Evolutionary conservation across 2,888 invertebrate species (phyloP).

Genomic region (Globia sparganii): DNA sequence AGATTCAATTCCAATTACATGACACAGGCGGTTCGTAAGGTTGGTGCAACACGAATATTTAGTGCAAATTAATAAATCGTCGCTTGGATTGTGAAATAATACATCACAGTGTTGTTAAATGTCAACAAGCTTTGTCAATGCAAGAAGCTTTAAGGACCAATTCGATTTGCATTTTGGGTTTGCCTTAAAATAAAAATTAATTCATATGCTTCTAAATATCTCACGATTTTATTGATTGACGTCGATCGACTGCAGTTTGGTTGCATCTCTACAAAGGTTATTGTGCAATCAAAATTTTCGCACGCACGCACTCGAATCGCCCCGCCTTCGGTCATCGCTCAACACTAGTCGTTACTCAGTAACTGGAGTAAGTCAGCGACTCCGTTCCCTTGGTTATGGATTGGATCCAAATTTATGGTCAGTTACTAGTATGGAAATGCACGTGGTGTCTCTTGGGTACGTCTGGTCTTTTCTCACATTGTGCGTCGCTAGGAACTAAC

Average conservation of each 20-base stretch:
- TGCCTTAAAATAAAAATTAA: neutral
- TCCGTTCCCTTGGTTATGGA: conserved; percentile 81
- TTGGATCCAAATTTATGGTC: conserved; percentile 87
- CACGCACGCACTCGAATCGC: neutral
- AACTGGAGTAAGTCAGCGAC: conserved; percentile 77
- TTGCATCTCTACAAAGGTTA: neutral
- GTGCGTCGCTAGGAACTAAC: conserved; percentile 60
- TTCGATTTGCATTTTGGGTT: neutral
- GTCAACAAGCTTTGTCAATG: too few species aligned
- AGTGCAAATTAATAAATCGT: neutral
- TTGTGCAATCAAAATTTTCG: neutral
- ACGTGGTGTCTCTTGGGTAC: conserved; percentile 79
- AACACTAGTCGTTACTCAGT: conserved; percentile 61
- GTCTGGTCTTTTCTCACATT: conserved; percentile 75
- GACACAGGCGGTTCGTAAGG: neutral
- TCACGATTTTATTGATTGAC: neutral
- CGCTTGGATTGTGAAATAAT: neutral
- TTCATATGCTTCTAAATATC: neutral
- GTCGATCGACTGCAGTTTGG: neutral
- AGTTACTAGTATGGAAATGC: conserved; percentile 82
- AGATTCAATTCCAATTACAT: neutral
- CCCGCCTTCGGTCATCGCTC: conserved; percentile 22
- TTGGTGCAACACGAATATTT: neutral
- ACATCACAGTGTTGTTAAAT: neutral
- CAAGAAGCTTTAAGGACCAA: neutral